phyloP scores from a whole-genome alignment of 2,113 vertebrate genomes.

The Phasianus colchicus region DNA sequence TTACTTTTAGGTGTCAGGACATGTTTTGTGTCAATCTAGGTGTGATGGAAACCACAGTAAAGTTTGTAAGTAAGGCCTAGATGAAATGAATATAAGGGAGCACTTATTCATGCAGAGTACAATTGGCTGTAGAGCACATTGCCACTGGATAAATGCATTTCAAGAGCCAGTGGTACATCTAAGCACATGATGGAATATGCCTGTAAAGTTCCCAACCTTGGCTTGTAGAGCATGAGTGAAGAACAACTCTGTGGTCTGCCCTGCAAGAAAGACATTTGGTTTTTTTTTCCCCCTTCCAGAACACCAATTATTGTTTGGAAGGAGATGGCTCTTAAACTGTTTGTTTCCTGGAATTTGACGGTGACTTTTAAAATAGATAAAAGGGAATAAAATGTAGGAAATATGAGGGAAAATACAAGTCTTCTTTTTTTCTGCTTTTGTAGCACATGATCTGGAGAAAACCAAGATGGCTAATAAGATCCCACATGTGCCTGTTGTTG shows the following conservation, averaged over 20 bases:
- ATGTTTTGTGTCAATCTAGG: constrained; percentile 48
- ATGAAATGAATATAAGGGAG: constrained; percentile 12
- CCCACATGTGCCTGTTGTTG: background rate
- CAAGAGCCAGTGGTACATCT: constrained; percentile 11
- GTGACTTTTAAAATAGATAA: constrained; percentile 46
- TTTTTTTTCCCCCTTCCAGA: background rate
- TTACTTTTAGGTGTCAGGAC: constrained; percentile 35
- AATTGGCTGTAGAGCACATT: constrained; percentile 36
- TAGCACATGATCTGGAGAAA: constrained; percentile 21
- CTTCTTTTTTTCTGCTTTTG: background rate
- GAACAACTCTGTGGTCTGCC: constrained; percentile 53
- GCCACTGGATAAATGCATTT: constrained; percentile 53
- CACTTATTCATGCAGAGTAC: background rate
- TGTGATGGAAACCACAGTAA: constrained; percentile 68
- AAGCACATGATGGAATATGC: constrained; percentile 43
- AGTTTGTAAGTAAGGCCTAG: background rate
- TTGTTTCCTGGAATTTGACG: constrained; percentile 22
- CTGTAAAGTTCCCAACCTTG: constrained; percentile 38
- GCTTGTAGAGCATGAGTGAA: constrained; percentile 27
- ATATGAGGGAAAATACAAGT: background rate
- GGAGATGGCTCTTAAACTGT: constrained; percentile 20
- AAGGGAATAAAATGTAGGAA: constrained; percentile 38
- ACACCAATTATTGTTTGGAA: constrained; percentile 9
- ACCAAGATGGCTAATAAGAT: constrained; percentile 13
- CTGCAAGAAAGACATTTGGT: background rate